Percentiles rank a stretch among this genome's conserved stretches.
Evolutionary conservation across 2,797 vertebrate species (phyloP).

Genomic region (Carcharodon carcharias): DNA sequence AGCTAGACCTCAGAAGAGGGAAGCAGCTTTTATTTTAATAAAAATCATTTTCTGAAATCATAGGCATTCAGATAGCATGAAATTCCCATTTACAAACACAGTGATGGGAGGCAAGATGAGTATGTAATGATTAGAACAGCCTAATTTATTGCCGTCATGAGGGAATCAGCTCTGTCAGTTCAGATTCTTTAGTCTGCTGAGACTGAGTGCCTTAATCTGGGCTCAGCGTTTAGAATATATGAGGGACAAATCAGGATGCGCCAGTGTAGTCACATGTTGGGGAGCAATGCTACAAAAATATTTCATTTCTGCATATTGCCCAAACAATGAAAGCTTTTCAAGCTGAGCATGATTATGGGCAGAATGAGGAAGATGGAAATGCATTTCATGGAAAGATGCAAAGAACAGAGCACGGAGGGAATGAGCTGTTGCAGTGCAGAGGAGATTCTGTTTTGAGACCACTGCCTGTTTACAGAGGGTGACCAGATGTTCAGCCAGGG

Average conservation of each 20-base stretch:
- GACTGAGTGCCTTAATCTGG: not conserved
- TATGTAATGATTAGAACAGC: not conserved
- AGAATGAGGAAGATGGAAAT: not conserved
- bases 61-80: not conserved
- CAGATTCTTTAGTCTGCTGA: not conserved
- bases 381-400: not conserved
- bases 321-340: not conserved
- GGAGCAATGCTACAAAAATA: not conserved
- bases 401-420: too few species aligned
- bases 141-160: not conserved
- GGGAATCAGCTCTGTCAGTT: not conserved
- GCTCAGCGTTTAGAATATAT: not conserved
- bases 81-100: not conserved
- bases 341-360: not conserved
- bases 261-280: not conserved
- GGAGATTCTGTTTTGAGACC: not conserved
- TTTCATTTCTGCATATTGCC: not conserved
- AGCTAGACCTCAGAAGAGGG: not conserved
- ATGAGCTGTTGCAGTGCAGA: not conserved
- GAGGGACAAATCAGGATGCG: not conserved
- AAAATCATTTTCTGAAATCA: not conserved
- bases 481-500: too few species aligned
- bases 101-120: not conserved
- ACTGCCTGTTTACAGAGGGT: not conserved
- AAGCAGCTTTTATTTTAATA: not conserved